phyloP scores from a whole-genome alignment of 2,797 vertebrate genomes.

The Pangasius larnaudii region DNA sequence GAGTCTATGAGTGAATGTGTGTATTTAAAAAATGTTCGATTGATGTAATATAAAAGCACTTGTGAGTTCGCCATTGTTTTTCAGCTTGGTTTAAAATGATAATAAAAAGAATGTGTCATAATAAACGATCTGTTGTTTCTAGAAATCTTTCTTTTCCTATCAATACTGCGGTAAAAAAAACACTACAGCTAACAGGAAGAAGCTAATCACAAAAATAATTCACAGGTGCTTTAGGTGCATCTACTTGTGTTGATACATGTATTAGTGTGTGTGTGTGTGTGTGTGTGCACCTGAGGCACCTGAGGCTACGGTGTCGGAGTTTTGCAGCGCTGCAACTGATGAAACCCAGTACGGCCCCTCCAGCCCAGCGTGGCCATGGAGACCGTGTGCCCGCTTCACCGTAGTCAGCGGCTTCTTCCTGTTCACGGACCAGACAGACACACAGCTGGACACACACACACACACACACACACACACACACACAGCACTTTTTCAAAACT shows the following conservation, averaged over 20 bases:
- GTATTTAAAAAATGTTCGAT: neutral
- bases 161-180: neutral
- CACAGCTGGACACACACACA: conserved; percentile 71
- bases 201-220: neutral
- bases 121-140: neutral
- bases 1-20: neutral
- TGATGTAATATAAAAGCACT: neutral
- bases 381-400: conserved; percentile 85
- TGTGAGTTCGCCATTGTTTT: neutral
- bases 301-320: conserved; percentile 91
- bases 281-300: conserved; percentile 74
- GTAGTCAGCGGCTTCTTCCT: conserved; percentile 89
- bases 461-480: neutral
- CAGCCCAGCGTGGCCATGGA: conserved; percentile 75
- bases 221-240: neutral
- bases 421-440: conserved; percentile 91
- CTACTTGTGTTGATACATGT: too few species aligned
- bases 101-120: neutral
- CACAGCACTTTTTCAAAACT: too few species aligned
- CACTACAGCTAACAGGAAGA: neutral
- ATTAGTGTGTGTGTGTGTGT: conserved; percentile 26
- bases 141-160: neutral
- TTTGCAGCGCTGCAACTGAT: conserved; percentile 86
- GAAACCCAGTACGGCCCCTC: conserved; percentile 90
- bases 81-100: neutral